Percentiles rank a stretch among this genome's conserved stretches.
Evolutionary conservation across 2,888 invertebrate species (phyloP).

Genomic region (Chloroclystis v-ata): DNA sequence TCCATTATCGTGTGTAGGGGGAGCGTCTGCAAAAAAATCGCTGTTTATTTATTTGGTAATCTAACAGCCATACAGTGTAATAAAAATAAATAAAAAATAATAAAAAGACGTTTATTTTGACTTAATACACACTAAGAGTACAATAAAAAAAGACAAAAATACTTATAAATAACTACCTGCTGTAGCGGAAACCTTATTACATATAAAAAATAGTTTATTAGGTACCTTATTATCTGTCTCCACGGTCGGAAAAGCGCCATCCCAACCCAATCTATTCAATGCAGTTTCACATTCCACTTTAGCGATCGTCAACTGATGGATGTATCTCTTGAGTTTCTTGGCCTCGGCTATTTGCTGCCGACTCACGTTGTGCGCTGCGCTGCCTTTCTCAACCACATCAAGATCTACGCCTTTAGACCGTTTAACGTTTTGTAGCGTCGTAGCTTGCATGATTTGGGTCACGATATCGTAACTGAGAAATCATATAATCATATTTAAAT

Average conservation of each 20-base stretch:
- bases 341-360: constrained; percentile 89
- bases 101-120: too few relatives aligned
- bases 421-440: constrained; percentile 92
- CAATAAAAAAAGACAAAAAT: too few relatives aligned
- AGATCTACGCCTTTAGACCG: constrained; percentile 88
- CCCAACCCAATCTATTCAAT: constrained; percentile 86
- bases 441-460: constrained; percentile 95
- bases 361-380: constrained; percentile 77
- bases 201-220: too few relatives aligned
- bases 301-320: constrained; percentile 88
- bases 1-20: constrained; percentile 85
- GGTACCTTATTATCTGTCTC: constrained; percentile 66
- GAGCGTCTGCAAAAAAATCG: constrained; percentile 74
- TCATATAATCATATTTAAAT: not conserved
- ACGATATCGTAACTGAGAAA: constrained; percentile 86
- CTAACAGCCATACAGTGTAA: too few relatives aligned
- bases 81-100: too few relatives aligned
- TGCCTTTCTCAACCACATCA: constrained; percentile 75
- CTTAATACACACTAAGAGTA: too few relatives aligned
- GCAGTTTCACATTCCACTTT: constrained; percentile 89
- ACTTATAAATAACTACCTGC: too few relatives aligned
- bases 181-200: too few relatives aligned
- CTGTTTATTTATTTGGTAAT: too few relatives aligned
- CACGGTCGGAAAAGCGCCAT: constrained; percentile 81
- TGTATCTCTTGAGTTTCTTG: constrained; percentile 89